Evolutionary conservation across 1,140 invertebrate species (phyloP).

Genomic region (Dufourea novaeangliae): DNA sequence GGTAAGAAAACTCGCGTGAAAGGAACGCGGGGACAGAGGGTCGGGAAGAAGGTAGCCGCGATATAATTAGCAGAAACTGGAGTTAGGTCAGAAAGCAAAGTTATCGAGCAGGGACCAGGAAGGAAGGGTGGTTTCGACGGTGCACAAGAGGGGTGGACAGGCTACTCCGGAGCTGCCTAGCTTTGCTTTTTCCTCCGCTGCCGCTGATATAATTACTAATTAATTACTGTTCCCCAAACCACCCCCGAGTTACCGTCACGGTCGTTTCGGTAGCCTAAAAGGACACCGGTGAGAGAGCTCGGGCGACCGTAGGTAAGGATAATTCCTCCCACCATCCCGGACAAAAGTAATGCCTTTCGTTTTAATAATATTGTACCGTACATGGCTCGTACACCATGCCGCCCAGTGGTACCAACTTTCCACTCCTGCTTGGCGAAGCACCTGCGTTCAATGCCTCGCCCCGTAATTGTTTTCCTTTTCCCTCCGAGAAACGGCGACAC

Average conservation of each 20-base stretch:
- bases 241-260: not conserved
- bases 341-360: slow-evolving; percentile 22
- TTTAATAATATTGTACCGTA: slow-evolving; percentile 24
- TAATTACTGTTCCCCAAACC: slow-evolving; percentile 52
- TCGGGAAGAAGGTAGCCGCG: slow-evolving; percentile 46
- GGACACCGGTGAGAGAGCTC: slow-evolving; percentile 41
- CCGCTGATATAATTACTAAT: slow-evolving; percentile 63
- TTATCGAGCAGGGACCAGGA: slow-evolving; percentile 34
- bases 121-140: slow-evolving; percentile 24
- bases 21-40: not conserved
- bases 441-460: not conserved
- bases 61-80: slow-evolving; percentile 65
- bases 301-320: slow-evolving; percentile 39
- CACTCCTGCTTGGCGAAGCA: not conserved
- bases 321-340: slow-evolving; percentile 25
- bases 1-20: not conserved
- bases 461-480: not conserved
- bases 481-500: not conserved
- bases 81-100: slow-evolving; percentile 65
- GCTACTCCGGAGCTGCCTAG: slow-evolving; percentile 17
- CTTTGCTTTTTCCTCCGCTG: slow-evolving; percentile 40
- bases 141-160: slow-evolving; percentile 16
- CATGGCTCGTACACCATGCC: not conserved
- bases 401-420: not conserved
- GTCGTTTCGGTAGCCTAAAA: slow-evolving; percentile 48